Percentiles rank a stretch among this genome's conserved stretches.
phyloP scores from a whole-genome alignment of 2,797 vertebrate species.

The Apodemus agrarius region DNA sequence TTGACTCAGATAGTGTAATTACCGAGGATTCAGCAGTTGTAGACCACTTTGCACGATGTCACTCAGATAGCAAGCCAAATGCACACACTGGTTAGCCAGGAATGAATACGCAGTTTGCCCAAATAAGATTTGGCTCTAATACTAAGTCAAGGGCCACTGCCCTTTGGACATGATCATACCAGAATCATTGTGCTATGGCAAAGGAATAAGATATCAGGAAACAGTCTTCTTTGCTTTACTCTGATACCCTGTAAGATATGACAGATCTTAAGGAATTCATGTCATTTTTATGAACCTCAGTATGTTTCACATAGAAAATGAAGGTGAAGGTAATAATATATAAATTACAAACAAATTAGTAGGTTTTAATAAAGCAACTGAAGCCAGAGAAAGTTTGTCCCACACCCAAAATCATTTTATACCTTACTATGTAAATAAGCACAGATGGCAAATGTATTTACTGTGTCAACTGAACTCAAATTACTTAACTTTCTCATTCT shows the following conservation, averaged over 20 bases:
- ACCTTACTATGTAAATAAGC: background rate
- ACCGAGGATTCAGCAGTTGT: background rate
- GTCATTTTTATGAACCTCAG: background rate
- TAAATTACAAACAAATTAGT: background rate
- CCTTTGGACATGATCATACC: background rate
- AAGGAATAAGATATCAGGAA: background rate
- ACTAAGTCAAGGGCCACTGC: background rate
- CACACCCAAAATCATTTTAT: fast-evolving
- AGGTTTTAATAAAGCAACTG: background rate
- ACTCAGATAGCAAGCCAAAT: no score
- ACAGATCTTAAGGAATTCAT: background rate
- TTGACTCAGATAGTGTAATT: background rate
- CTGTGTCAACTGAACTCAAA: background rate
- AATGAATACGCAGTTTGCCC: background rate
- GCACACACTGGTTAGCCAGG: fast-evolving
- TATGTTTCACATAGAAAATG: background rate
- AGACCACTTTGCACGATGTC: fast-evolving
- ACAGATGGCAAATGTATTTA: background rate
- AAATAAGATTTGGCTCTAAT: background rate
- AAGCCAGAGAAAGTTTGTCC: background rate
- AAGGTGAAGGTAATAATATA: background rate
- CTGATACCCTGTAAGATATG: background rate
- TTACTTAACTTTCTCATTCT: background rate
- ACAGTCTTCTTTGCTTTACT: background rate
- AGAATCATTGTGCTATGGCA: no score